A percentile compares a stretch with the other conserved stretches of the same genome.
These are phyloP conservation scores for Cheumatopsyche charites DNA, from an alignment of 1,140 invertebrate species.

Conservation along the genomic window DNA sequence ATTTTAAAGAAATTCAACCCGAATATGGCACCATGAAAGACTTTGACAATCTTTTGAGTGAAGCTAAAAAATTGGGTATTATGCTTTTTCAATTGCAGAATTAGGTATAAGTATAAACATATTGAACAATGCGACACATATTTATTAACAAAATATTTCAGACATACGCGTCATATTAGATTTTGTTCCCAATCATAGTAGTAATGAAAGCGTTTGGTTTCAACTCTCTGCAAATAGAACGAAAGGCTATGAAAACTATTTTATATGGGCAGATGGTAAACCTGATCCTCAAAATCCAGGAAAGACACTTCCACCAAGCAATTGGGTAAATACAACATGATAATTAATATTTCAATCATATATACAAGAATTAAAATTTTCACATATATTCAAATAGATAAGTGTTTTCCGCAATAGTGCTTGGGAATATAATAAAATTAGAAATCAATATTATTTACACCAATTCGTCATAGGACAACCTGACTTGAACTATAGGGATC, in stretches of 20 bases:
- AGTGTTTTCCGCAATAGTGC: constrained; percentile 71
- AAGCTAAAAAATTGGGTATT: constrained; percentile 55
- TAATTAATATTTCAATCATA: too few species aligned
- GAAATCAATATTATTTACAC: constrained; percentile 77
- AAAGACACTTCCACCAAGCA: constrained; percentile 65
- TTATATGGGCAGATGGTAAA: constrained; percentile 69
- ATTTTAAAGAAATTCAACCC: constrained; percentile 63
- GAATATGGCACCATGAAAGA: constrained; percentile 69
- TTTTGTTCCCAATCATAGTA: constrained; percentile 74
- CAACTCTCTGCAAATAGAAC: constrained; percentile 64
- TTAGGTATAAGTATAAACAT: not conserved
- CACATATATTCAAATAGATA: constrained; percentile 61
- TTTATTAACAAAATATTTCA: constrained; percentile 46
- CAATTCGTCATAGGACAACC: constrained; percentile 74
- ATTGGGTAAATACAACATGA: constrained; percentile 65
- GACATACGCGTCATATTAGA: constrained; percentile 67
- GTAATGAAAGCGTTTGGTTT: constrained; percentile 77
- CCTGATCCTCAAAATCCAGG: constrained; percentile 58
- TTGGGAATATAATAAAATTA: constrained; percentile 71
- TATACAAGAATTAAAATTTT: constrained; percentile 9
- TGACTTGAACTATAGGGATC: constrained; percentile 75
- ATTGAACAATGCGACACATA: not conserved
- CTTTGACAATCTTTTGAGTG: constrained; percentile 62
- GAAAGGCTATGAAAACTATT: constrained; percentile 70
- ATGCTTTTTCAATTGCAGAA: not conserved